Base-by-base conservation (phyloP, 2,113 vertebrate species). In the Poecilia latipinna region DNA sequence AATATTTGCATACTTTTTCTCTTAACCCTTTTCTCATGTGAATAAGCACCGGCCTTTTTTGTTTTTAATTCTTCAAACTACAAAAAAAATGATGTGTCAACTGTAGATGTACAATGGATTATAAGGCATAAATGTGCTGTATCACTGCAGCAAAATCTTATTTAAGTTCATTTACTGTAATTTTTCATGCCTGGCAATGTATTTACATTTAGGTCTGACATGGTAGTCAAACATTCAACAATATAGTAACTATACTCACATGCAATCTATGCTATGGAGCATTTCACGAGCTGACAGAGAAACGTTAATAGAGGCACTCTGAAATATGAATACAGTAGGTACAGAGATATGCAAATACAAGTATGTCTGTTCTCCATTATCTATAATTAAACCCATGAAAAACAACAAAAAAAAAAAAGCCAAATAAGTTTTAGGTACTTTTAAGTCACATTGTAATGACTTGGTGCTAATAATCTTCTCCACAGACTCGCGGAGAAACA, bases 1-100 rank as follows among this genome's bases (percentile, higher is more conserved):
- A 81, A 75, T 82, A 79, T 88, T 62, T 83, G 57, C 78, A 82
- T 83, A 19, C 35, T 72, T 75, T 39, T 67, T 57, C 66, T 74
- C 11, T 24, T 69, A 28, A 13, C 60, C 26, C 29, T 12, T n/a
- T 68, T 44, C 68, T 77, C 12, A 37, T 51, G 35, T 24, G 1
- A 62, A 72, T 68, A n/a, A 67, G 69, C 19, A 11, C 22, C 61
- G 67, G 61, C 76, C 72, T 83, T 88, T 73, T 90, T 91, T 90
- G 3, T 29, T 29, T 72, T 86, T 11, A 74, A 80, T 60, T 60
- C 70, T 24, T 5, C 1, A 48, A 48, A 37, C 44, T 13, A 37
- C 28, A 71, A 70, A 65, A 65, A 65, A 61, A 75, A 29, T 65
- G 51, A 61, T 1, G 4, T 4, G 17, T 70, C 74, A 70, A 71